These are phyloP conservation scores for Actinia tenebrosa DNA, from an alignment of 64 coral and sea anemone genomes.

Conservation along the genomic window DNA sequence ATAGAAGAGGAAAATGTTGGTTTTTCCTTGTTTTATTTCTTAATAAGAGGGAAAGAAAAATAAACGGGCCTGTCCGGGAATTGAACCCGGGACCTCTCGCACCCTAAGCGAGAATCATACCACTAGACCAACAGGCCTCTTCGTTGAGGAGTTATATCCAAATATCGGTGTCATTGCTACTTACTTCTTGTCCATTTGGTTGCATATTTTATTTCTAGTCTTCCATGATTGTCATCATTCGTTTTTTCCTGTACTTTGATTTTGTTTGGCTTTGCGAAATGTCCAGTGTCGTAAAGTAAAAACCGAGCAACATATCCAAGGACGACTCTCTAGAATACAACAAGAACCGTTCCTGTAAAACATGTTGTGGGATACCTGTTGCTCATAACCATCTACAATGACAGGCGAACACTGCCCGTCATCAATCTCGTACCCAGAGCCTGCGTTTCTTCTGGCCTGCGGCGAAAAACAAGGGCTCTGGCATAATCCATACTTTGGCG, in stretches of 20 bases:
- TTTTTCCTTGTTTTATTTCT: too few species aligned
- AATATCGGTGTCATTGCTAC: neutral
- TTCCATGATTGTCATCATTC: neutral
- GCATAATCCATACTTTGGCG: too few species aligned
- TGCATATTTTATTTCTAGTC: neutral
- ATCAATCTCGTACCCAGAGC: too few species aligned
- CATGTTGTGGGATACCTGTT: neutral
- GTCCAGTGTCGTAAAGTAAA: constrained; percentile 59
- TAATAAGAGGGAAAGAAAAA: neutral
- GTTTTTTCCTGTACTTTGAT: neutral
- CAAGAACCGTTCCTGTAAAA: neutral
- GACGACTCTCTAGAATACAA: constrained; percentile 68
- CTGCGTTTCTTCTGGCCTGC: too few species aligned
- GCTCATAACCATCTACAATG: neutral
- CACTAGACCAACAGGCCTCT: constrained; percentile 1
- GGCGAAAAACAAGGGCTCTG: too few species aligned
- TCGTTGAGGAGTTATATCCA: neutral
- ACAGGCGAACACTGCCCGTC: too few species aligned
- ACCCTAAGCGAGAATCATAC: constrained; percentile 23
- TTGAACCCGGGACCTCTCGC: constrained; percentile 32
- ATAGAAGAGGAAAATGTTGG: too few species aligned
- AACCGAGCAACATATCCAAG: constrained; percentile 49
- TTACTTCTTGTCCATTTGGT: constrained; percentile 59
- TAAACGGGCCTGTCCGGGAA: constrained; percentile 15
- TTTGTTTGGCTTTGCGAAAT: neutral